phyloP scores from a whole-genome alignment of 2,888 invertebrate genomes.

The Mycalesis mineus region DNA sequence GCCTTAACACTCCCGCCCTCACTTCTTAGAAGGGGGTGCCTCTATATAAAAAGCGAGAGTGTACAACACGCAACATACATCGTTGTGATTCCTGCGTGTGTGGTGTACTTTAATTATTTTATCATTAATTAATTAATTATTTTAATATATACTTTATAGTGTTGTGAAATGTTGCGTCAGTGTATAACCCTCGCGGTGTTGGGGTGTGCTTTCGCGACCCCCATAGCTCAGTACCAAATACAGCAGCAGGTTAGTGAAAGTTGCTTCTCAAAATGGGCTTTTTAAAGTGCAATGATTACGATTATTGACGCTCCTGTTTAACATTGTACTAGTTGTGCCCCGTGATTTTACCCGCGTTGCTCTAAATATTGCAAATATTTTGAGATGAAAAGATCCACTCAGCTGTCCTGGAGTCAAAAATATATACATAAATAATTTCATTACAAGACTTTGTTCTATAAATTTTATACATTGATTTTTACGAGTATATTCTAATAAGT shows the following conservation, averaged over 20 bases:
- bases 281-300: too few relatives aligned
- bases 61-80: conserved; percentile 54
- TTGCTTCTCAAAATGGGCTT: neutral
- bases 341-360: too few relatives aligned
- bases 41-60: conserved; percentile 69
- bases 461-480: too few relatives aligned
- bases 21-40: conserved; percentile 63
- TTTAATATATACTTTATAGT: conserved; percentile 39
- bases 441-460: too few relatives aligned
- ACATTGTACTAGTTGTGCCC: too few relatives aligned
- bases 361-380: too few relatives aligned
- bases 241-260: conserved; percentile 57
- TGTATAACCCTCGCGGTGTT: conserved; percentile 60
- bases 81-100: conserved; percentile 61
- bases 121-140: conserved; percentile 22
- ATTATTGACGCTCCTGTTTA: too few relatives aligned
- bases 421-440: too few relatives aligned
- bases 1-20: conserved; percentile 44
- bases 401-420: too few relatives aligned
- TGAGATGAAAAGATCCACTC: too few relatives aligned
- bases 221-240: conserved; percentile 52
- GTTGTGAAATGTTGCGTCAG: conserved; percentile 65
- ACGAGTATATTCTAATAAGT: too few relatives aligned
- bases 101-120: conserved; percentile 47
- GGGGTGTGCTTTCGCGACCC: conserved; percentile 57